phyloP scores from a whole-genome alignment of 2,113 vertebrate species.

The Neolamprologus falcicula region DNA sequence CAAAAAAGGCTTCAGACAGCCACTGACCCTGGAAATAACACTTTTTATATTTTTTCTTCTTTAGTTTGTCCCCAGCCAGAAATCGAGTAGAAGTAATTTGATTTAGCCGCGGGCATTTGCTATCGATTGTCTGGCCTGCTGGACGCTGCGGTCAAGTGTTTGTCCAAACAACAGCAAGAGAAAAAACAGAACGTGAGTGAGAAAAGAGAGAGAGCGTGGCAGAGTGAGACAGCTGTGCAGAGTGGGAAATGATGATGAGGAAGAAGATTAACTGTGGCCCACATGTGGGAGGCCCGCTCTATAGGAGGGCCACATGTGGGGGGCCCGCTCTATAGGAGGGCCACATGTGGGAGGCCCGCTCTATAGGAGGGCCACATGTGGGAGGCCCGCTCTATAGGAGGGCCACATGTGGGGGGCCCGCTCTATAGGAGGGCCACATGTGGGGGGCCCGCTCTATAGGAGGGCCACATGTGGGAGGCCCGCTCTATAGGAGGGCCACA shows the following conservation, averaged over 20 bases:
- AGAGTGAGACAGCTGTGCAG: neutral
- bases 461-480: too few species aligned
- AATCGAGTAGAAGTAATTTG: constrained; percentile 57
- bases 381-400: rapidly evolving
- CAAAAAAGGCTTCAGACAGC: constrained; percentile 1
- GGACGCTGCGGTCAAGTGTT: constrained; percentile 52
- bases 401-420: rapidly evolving
- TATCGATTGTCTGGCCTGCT: constrained; percentile 53
- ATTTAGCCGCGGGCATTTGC: constrained; percentile 53
- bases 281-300: neutral
- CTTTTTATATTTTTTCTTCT: constrained; percentile 30
- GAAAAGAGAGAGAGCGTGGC: neutral
- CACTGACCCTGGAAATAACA: constrained; percentile 41
- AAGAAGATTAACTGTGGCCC: neutral
- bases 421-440: rapidly evolving
- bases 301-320: neutral
- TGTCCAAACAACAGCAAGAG: constrained; percentile 45
- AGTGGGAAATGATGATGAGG: neutral
- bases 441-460: rapidly evolving
- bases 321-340: rapidly evolving
- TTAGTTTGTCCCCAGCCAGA: constrained; percentile 20
- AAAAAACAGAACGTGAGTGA: neutral
- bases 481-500: rapidly evolving
- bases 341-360: too few species aligned
- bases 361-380: rapidly evolving